Base-by-base conservation (phyloP, 2,888 invertebrate species). In the Euproctis similis region DNA sequence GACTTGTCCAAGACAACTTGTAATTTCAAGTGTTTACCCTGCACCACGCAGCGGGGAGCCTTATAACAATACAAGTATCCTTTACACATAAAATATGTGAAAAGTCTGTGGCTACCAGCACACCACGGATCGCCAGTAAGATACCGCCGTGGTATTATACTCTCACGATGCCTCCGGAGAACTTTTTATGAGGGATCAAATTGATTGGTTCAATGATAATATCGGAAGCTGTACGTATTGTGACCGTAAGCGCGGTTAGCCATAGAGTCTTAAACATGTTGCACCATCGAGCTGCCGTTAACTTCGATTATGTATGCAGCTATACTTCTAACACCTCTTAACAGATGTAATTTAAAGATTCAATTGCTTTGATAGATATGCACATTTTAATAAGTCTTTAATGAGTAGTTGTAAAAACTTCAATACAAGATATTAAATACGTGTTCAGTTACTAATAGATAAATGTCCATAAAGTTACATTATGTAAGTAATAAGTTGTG, bases 31-130 rank as follows among this genome's bases (percentile, higher is more conserved):
- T 80, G 80, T 82, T 84, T 82, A 84, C 78, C 67, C 69, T 53
- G 64, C 53, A 64, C 56, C n/a, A 50, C 81, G 36, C 84, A 69
- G 80, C 81, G 58, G 81, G 82, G 57, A 43, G 78, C 59, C 80
- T 48, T 46, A 63, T 73, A 81, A 84, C 84, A 84, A 84, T 82
- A 64, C 77, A 68, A 75, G 67, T 81, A 82, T 82, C 84, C 84
- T 82, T 84, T 81, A 81, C 82, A 76, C 76, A 82, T 84, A 82
- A 84, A 82, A 82, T 81, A 82, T 80, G 80, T 78, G 78, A 76
- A 80, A 81, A 80, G 66, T 74, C 73, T 62, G 55, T 62, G 56
- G 67, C 78, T 77, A 73, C 74, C 73, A 74, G 59, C 63, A 51
- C 67, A 60, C 53, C 64, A 65, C 65, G 81, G 80, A 82, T 81